Percentiles rank a stretch among this genome's conserved stretches.
Evolutionary conservation across 2,888 invertebrate species (phyloP).

Genomic region (Erannis defoliaria): DNA sequence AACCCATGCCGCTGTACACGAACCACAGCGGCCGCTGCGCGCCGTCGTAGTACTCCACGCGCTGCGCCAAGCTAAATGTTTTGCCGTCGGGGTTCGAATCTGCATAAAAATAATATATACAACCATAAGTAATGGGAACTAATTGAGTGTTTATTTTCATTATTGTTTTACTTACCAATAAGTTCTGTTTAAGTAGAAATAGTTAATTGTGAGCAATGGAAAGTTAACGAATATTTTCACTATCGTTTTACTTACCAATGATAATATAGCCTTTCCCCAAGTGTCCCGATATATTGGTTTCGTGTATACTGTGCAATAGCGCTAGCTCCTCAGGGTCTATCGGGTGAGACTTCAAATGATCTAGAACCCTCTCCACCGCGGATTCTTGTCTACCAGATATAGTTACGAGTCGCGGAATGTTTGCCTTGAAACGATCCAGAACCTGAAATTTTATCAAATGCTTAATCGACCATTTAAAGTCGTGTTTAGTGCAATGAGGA

Average conservation of each 20-base stretch:
- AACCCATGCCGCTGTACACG: slow-evolving; percentile 91
- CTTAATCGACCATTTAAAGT: too few relatives aligned
- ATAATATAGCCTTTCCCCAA: slow-evolving; percentile 87
- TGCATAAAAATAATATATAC: too few relatives aligned
- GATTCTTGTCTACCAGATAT: slow-evolving; percentile 85
- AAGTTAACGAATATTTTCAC: too few relatives aligned
- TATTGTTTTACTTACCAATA: too few relatives aligned
- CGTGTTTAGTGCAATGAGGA: neutral
- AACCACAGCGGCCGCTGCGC: slow-evolving; percentile 87
- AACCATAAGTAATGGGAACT: too few relatives aligned
- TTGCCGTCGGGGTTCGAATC: neutral
- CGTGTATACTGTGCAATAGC: slow-evolving; percentile 76
- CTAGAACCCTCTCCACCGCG: slow-evolving; percentile 62
- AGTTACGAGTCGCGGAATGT: slow-evolving; percentile 78
- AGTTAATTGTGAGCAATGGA: neutral
- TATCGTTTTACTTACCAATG: slow-evolving; percentile 71
- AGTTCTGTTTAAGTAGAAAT: neutral
- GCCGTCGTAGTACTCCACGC: slow-evolving; percentile 58
- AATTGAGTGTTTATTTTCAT: too few relatives aligned
- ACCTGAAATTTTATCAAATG: slow-evolving; percentile 30
- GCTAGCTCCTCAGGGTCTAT: slow-evolving; percentile 78
- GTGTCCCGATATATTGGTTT: slow-evolving; percentile 79
- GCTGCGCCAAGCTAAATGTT: neutral
- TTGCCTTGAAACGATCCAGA: slow-evolving; percentile 49
- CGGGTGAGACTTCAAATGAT: slow-evolving; percentile 53